A percentile compares a stretch with the other conserved stretches of the same genome.
phyloP scores from a whole-genome alignment of 2,888 invertebrate genomes.

The Limnephilus lunatus region DNA sequence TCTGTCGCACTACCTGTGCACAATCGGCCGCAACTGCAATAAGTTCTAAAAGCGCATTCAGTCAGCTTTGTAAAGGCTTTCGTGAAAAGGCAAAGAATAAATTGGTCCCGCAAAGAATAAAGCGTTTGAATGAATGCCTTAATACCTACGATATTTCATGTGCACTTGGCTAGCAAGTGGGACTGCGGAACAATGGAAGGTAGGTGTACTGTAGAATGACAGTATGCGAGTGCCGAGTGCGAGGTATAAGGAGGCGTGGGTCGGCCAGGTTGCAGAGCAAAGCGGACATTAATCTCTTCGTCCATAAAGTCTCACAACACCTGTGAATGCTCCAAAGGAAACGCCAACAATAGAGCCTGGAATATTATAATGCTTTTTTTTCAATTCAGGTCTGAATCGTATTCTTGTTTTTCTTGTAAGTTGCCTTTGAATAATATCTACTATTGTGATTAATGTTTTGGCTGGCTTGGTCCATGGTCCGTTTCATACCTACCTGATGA shows the following conservation, averaged over 20 bases:
- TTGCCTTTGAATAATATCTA: neutral
- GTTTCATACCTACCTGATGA: constrained; percentile 2
- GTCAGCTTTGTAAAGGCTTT: neutral
- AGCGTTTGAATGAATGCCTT: neutral
- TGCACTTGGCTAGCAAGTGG: neutral
- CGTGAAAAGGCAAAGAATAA: neutral
- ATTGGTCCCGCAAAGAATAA: neutral
- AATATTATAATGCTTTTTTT: neutral
- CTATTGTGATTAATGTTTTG: constrained; percentile 3
- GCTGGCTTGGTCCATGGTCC: neutral
- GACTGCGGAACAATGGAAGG: constrained; percentile 1
- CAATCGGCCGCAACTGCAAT: neutral
- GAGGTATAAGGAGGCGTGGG: constrained; percentile 7
- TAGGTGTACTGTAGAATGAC: neutral
- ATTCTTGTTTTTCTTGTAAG: neutral
- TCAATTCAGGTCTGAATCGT: neutral
- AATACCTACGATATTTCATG: neutral
- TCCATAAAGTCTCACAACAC: neutral
- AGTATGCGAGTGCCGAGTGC: neutral
- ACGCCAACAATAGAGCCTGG: constrained; percentile 19
- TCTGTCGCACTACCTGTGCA: neutral
- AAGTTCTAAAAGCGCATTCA: neutral
- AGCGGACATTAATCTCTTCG: neutral
- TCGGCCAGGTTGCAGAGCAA: constrained; percentile 10
- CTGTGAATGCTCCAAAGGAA: constrained; percentile 14